Percentiles rank a stretch among this genome's conserved stretches.
Evolutionary conservation across 64 coral and sea anemone species (phyloP).

Genomic region (Porites lutea): DNA sequence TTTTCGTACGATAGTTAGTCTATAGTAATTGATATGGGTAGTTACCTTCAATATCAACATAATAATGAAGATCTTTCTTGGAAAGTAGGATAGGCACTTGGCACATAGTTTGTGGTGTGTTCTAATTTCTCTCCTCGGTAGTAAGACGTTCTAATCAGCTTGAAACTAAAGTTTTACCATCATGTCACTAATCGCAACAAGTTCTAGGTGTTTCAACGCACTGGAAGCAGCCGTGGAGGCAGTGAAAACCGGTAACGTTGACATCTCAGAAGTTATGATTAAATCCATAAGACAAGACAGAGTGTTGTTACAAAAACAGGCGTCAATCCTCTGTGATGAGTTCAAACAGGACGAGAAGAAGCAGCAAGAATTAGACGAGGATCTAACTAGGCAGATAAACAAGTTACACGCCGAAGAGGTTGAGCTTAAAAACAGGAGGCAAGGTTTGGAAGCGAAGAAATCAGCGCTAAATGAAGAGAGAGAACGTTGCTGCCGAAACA

Average conservation of each 20-base stretch:
- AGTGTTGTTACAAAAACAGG: constrained; percentile 2
- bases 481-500: neutral
- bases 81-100: neutral
- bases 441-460: neutral
- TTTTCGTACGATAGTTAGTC: too few species aligned
- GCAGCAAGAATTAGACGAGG: constrained; percentile 6
- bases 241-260: constrained; percentile 5
- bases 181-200: constrained; percentile 45
- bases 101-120: too few species aligned
- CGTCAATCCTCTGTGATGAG: neutral
- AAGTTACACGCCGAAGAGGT: neutral
- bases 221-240: constrained; percentile 26
- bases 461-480: neutral
- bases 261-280: constrained; percentile 6
- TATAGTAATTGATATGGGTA: too few species aligned
- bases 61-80: neutral
- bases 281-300: constrained; percentile 30
- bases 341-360: constrained; percentile 20
- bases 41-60: too few species aligned
- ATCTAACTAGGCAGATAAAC: constrained; percentile 40
- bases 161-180: neutral
- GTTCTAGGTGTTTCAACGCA: constrained; percentile 61
- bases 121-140: too few species aligned
- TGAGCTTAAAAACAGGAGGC: neutral
- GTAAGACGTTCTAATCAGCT: neutral